Evolutionary conservation across 2,113 vertebrate species (phyloP), one percentile per base, ranked within the genome.

Genomic region (Hepsetus odoe): DNA sequence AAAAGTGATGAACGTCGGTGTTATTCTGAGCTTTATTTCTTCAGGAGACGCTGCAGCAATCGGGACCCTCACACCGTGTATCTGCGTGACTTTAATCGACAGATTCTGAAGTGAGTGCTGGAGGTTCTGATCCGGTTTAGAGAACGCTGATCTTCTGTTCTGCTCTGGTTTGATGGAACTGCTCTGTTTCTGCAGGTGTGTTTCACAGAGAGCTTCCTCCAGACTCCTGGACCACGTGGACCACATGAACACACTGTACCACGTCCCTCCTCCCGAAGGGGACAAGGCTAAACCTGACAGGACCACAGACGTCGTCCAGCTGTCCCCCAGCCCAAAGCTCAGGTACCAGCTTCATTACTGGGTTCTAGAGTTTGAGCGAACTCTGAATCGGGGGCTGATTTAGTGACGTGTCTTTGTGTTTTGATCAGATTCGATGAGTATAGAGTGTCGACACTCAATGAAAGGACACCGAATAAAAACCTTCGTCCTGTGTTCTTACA

Each of bases 161-260:
- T 32, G 6, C 26, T 32, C 28, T 10, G 5, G 20, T 14, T 38
- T n/a, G 10, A 38, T 0, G n/a, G 32, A 65, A 1, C 61, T 65
- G 61, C 16, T 65, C 18, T 11, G 11, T 35, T 32, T 61, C 20
- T 5, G 3, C 86, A 97, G 96, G 86, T 97, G 96, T 88, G 89
- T 96, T 77, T 91, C 93, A 11, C 94, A 95, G 61, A 90, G 94
- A 74, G 95, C 95, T 14, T 92, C 90, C 0, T 89, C 92, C 26
- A 90, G 90, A 35, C 88, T 96, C 44, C 85, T 97, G 58, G 93
- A 96, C 26, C 95, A 96, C 0, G 93, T 97, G 76, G 94, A 90
- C 72, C 88, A 93, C 77, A 89, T 95, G 22, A 95, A 96, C 83
- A 93, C 91, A 86, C 58, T 95, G 40, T 91, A 94, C 79, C 90